Percentiles rank a stretch among this genome's conserved stretches.
Evolutionary conservation across 2,113 vertebrate genomes (phyloP).

Genomic region (Ageneiosus marmoratus): DNA sequence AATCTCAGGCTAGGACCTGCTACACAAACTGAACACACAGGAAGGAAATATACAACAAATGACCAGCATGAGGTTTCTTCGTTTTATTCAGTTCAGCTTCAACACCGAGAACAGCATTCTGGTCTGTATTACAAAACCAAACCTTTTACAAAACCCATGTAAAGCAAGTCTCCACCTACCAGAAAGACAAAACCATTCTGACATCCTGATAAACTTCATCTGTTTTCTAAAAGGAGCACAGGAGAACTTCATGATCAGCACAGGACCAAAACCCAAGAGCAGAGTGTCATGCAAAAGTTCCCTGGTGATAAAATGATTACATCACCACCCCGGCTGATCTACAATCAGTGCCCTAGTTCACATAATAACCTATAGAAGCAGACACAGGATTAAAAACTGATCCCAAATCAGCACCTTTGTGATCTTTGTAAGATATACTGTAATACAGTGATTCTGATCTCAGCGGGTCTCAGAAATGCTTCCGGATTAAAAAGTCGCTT

Average conservation of each 20-base stretch:
- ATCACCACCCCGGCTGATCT: neutral
- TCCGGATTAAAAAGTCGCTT: neutral
- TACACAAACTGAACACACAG: neutral
- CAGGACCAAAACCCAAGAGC: neutral
- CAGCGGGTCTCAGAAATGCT: neutral
- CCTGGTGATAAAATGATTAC: neutral
- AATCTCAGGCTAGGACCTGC: neutral
- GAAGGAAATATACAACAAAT: neutral
- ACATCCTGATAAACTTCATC: neutral
- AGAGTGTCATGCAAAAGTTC: neutral
- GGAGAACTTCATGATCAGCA: neutral
- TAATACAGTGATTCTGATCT: neutral
- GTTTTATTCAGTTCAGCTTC: constrained; percentile 5
- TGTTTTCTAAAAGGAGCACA: neutral
- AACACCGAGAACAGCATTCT: neutral
- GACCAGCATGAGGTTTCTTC: neutral
- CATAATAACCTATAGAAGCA: neutral
- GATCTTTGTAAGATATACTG: too few relatives aligned
- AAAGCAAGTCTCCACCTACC: neutral
- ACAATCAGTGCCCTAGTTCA: neutral
- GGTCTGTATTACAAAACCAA: neutral
- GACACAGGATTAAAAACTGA: neutral
- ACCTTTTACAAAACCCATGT: neutral
- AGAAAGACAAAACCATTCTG: neutral
- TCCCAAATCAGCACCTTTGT: neutral